Evolutionary conservation across 2,888 invertebrate species (phyloP), one percentile per base, ranked within the genome.

Genomic region (Drosophila koepferae): DNA sequence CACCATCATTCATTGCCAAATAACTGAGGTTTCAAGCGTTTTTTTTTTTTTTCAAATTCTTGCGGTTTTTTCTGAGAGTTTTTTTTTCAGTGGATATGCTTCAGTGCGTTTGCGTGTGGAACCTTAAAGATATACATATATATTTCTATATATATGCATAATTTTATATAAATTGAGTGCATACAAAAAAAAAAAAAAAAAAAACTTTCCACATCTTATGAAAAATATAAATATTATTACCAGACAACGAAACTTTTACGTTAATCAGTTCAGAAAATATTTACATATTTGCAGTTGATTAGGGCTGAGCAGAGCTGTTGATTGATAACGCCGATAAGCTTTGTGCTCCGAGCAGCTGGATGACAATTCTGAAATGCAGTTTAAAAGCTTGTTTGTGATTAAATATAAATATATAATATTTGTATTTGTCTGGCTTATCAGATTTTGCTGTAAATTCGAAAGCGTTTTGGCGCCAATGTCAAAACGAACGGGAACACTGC

Each of bases 231-330:
- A 65, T 48, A 41, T 40, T 40, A 48, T 34, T 51, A 12, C 18
- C n/a, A 34, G n/a, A 28, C 56, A 51, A 64, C 41, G 54, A 40
- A 40, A 28, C 40, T 40, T 20, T 43, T 63, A 66, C 76, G 80
- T 72, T 87, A 84, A 84, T 84, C 87, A 76, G 74, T 60, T 75
- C 49, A 20, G 65, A 75, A 81, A 88, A 85, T 83, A 88, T 86
- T 85, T 82, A 72, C 65, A 55, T 67, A 68, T 70, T 70, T 72
- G 53, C 72, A 74, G 31, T 41, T 69, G 77, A 72, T 77, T 76
- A 68, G 38, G 10, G n/a, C 43, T n/a, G 23, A 20, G 20, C 20
- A 20, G 20, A 49, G 49, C 18, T 49, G 49, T 49, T 49, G 49
- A 49, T 49, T 49, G 49, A 51, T 51, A 51, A 34, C 34, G 3